phyloP scores from a whole-genome alignment of 1,140 invertebrate species.

The Hirudo medicinalis region DNA sequence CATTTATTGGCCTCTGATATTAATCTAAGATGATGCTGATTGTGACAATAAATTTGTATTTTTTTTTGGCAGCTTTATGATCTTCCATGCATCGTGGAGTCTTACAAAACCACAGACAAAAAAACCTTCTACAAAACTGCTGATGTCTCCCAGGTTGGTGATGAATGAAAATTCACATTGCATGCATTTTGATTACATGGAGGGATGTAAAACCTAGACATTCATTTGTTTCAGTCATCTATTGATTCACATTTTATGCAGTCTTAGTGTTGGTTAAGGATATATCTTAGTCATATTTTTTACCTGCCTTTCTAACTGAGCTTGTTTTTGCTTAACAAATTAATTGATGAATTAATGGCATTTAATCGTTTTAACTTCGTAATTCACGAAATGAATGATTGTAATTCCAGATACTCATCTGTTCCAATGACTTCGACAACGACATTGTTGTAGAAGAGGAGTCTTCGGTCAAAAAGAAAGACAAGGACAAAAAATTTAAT shows the following conservation, averaged over 20 bases:
- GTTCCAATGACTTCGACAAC: conserved; percentile 35
- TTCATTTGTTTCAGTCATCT: neutral
- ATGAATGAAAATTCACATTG: neutral
- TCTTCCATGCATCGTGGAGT: conserved; percentile 80
- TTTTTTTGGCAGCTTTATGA: conserved; percentile 57
- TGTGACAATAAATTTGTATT: conserved; percentile 25
- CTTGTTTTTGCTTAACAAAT: too few relatives aligned
- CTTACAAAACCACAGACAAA: conserved; percentile 82
- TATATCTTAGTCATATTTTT: neutral
- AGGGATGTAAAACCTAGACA: too few relatives aligned
- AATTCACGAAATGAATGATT: neutral
- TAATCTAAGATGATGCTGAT: neutral
- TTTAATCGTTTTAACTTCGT: neutral
- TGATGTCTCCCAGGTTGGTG: conserved; percentile 74
- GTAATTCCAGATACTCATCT: conserved; percentile 34
- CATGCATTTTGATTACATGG: too few relatives aligned
- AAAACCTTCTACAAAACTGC: conserved; percentile 96
- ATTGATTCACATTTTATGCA: neutral
- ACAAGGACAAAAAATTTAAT: conserved; percentile 80
- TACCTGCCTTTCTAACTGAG: neutral
- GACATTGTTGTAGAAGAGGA: conserved; percentile 34
- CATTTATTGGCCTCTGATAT: neutral
- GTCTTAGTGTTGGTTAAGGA: neutral
- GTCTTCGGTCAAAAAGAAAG: conserved; percentile 63
- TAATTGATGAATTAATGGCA: neutral